Percentiles rank a stretch among this genome's conserved stretches.
These are phyloP conservation scores for Notocelia uddmanniana DNA, from an alignment of 2,888 invertebrate genomes.

Conservation along the genomic window DNA sequence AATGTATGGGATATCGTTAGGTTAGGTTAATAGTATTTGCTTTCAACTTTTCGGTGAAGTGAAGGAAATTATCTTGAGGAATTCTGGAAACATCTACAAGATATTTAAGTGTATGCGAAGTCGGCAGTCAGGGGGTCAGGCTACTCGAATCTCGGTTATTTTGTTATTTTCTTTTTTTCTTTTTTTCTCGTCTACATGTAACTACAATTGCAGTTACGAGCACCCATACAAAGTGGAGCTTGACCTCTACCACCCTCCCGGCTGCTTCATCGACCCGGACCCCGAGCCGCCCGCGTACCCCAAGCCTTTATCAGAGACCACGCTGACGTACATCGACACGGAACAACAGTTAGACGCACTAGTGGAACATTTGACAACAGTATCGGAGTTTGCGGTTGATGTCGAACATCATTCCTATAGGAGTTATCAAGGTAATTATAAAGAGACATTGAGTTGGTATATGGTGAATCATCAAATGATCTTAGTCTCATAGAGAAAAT, in stretches of 20 bases:
- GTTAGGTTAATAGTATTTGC: too few species aligned
- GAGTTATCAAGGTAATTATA: conserved; percentile 92
- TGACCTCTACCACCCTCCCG: conserved; percentile 88
- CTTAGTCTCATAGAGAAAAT: too few species aligned
- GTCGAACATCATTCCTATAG: conserved; percentile 97
- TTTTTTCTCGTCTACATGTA: too few species aligned
- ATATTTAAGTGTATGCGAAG: background rate
- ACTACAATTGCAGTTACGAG: conserved; percentile 85
- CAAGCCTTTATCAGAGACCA: conserved; percentile 86
- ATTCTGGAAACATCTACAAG: background rate
- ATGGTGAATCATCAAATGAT: too few species aligned
- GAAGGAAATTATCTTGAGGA: background rate
- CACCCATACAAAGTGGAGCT: conserved; percentile 97
- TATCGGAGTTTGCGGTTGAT: conserved; percentile 94
- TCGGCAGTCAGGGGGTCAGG: too few species aligned
- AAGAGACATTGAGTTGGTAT: background rate
- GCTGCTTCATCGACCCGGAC: conserved; percentile 79
- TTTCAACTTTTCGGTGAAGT: background rate
- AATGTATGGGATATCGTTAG: too few species aligned
- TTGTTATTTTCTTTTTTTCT: too few species aligned
- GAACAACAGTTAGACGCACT: conserved; percentile 87
- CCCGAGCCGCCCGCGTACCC: conserved; percentile 70
- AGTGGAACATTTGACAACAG: conserved; percentile 87
- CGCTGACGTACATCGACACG: conserved; percentile 89
- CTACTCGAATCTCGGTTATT: too few species aligned